Conservation (phyloP, 1,140 invertebrate species). For the Dendroctonus valens region DNA sequence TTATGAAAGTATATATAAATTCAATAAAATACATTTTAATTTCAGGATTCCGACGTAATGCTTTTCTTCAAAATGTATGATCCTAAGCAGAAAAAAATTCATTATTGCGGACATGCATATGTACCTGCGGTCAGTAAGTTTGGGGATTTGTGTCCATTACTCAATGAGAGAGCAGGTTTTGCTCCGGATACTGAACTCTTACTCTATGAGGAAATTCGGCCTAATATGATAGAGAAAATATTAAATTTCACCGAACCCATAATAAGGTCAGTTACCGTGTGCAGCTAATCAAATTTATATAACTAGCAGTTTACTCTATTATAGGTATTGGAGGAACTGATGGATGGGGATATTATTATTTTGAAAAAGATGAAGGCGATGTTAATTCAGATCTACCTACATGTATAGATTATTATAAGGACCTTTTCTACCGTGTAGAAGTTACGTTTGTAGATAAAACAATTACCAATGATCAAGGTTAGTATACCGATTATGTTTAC, state of each 20-base stretch:
- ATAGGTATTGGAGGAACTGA: conserved; percentile 73
- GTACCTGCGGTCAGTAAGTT: conserved; percentile 82
- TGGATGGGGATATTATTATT: conserved; percentile 94
- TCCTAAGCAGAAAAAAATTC: conserved; percentile 86
- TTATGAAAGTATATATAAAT: no score
- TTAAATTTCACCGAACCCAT: conserved; percentile 77
- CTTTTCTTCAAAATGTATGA: conserved; percentile 97
- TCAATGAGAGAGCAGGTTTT: conserved; percentile 82
- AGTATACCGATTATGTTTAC: background rate
- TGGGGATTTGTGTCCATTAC: conserved; percentile 80
- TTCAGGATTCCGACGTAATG: conserved; percentile 81
- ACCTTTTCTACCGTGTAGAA: conserved; percentile 83
- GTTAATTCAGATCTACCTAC: conserved; percentile 83
- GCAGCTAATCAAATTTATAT: background rate
- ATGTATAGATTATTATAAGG: conserved; percentile 88
- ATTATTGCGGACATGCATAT: conserved; percentile 92
- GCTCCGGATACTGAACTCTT: conserved; percentile 67
- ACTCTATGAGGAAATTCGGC: conserved; percentile 86
- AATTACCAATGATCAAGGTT: conserved; percentile 84
- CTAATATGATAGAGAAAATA: conserved; percentile 85
- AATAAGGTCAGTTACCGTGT: conserved; percentile 59
- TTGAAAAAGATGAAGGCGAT: conserved; percentile 80
- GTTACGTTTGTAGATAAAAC: conserved; percentile 96
- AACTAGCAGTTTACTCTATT: conserved; percentile 2
- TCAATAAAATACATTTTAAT: background rate